A percentile compares a stretch with the other conserved stretches of the same genome.
phyloP scores from a whole-genome alignment of 64 coral and sea anemone species.

The Pocillopora verrucosa region DNA sequence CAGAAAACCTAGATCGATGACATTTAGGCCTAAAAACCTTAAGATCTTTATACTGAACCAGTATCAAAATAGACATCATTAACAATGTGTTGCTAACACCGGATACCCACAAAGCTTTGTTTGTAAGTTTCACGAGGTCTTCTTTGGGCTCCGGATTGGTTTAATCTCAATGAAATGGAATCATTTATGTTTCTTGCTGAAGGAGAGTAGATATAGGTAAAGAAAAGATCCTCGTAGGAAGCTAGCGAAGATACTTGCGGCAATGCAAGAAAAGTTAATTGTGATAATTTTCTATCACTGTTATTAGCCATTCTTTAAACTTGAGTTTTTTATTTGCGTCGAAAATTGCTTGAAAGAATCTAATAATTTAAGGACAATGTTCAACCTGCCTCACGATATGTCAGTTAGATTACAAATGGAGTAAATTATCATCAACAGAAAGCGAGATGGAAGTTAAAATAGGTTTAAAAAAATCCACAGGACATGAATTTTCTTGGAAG shows the following conservation, averaged over 20 bases:
- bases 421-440: conserved; percentile 87
- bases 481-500: conserved; percentile 70
- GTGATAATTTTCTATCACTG: too few species aligned
- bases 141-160: conserved; percentile 44
- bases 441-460: conserved; percentile 85
- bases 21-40: conserved; percentile 64
- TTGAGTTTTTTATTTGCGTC: too few species aligned
- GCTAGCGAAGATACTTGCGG: too few species aligned
- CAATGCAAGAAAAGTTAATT: too few species aligned
- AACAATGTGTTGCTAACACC: conserved; percentile 63
- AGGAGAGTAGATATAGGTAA: too few species aligned
- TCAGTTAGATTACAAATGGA: conserved; percentile 91
- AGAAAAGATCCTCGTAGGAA: too few species aligned
- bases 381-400: conserved; percentile 80
- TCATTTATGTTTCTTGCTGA: too few species aligned
- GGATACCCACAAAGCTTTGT: conserved; percentile 44
- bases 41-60: conserved; percentile 41
- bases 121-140: conserved; percentile 65
- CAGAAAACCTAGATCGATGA: conserved; percentile 63
- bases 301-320: too few species aligned
- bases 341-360: too few species aligned
- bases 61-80: conserved; percentile 52
- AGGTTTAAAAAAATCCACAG: conserved; percentile 80
- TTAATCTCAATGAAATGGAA: too few species aligned
- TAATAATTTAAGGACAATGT: too few species aligned